Evolutionary conservation across 2,113 vertebrate genomes (phyloP).

Genomic region (Anguilla japonica): DNA sequence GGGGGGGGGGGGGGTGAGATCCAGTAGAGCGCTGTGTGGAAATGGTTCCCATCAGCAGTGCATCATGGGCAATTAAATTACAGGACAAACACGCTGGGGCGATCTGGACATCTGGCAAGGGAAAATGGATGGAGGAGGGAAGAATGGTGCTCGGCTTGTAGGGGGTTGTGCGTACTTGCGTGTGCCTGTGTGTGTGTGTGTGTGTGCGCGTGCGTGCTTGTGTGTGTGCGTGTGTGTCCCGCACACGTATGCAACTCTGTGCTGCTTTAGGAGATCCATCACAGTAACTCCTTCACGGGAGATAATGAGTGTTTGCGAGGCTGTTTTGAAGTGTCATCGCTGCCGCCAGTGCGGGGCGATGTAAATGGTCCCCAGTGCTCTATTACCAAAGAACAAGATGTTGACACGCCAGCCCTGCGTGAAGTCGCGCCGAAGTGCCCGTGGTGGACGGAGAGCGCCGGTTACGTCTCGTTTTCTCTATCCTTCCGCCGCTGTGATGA

Average conservation of each 20-base stretch:
- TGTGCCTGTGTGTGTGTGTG: background rate
- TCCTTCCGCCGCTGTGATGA: background rate
- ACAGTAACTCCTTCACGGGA: background rate
- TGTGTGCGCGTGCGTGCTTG: background rate
- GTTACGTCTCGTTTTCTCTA: background rate
- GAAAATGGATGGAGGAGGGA: background rate
- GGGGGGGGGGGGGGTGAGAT: constrained; percentile 5
- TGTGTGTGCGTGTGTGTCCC: background rate
- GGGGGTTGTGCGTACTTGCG: background rate
- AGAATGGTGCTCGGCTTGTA: background rate
- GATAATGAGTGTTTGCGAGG: background rate
- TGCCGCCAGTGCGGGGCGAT: background rate
- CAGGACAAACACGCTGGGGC: constrained; percentile 4
- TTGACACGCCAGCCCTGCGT: background rate
- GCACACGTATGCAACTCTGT: background rate
- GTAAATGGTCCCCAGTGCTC: background rate
- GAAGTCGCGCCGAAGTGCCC: too few species aligned
- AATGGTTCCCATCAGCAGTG: constrained; percentile 18
- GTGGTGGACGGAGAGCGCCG: too few species aligned
- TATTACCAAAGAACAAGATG: background rate
- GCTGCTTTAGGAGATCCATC: background rate
- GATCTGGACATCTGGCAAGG: constrained; percentile 15
- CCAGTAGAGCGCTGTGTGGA: constrained; percentile 17
- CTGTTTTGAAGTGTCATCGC: background rate
- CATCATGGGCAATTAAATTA: constrained; percentile 32